A percentile compares a stretch with the other conserved stretches of the same genome.
These are phyloP conservation scores for Ormyrus labotus DNA, from an alignment of 2,888 invertebrate species.

Conservation along the genomic window DNA sequence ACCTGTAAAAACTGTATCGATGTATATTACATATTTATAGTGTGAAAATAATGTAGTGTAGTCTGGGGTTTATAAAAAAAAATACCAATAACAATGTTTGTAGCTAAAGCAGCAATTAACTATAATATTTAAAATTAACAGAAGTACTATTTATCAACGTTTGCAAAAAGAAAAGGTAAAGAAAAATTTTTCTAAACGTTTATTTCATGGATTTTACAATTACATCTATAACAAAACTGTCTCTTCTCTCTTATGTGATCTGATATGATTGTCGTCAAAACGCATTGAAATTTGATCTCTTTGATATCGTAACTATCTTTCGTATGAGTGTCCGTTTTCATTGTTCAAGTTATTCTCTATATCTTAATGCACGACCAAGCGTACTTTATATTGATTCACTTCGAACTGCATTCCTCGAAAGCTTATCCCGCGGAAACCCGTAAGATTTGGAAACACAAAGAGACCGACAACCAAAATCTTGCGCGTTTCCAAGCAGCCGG, in stretches of 20 bases:
- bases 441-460: too few species aligned
- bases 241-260: neutral
- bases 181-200: neutral
- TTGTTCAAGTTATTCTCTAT: neutral
- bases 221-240: neutral
- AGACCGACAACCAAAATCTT: too few species aligned
- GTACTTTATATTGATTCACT: too few species aligned
- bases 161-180: conserved; percentile 11
- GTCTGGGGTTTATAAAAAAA: conserved; percentile 22
- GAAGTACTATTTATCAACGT: neutral
- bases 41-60: conserved; percentile 41
- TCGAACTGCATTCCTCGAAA: too few species aligned
- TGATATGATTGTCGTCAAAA: conserved; percentile 1
- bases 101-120: conserved; percentile 8
- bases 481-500: too few species aligned
- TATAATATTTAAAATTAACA: neutral
- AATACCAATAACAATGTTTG: conserved; percentile 10
- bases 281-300: neutral
- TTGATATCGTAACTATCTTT: neutral
- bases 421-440: too few species aligned
- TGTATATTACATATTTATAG: conserved; percentile 32
- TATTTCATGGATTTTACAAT: conserved; percentile 30
- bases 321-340: neutral
- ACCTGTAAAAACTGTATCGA: conserved; percentile 25
- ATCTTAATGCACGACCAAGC: neutral